Percentiles rank a stretch among this genome's conserved stretches.
Evolutionary conservation across 2,797 vertebrate species (phyloP).

Genomic region (Bufotes viridis): DNA sequence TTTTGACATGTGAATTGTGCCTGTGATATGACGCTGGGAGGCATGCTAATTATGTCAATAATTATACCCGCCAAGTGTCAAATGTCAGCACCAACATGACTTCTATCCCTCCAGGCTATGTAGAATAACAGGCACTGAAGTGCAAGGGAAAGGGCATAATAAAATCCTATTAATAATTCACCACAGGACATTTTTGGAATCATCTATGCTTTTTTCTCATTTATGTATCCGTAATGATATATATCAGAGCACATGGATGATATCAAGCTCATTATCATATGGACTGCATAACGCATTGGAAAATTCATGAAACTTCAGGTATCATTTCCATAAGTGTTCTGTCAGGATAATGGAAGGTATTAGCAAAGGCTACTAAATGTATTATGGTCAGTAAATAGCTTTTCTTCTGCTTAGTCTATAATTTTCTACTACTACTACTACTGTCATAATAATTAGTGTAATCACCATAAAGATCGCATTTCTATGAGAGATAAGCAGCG

Average conservation of each 20-base stretch:
- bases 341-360: conserved; percentile 48
- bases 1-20: conserved; percentile 35
- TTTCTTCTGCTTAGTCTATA: neutral
- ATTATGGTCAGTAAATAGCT: conserved; percentile 33
- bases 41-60: conserved; percentile 61
- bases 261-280: neutral
- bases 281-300: conserved; percentile 19
- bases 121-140: conserved; percentile 40
- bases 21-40: conserved; percentile 47
- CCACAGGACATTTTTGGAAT: conserved; percentile 27
- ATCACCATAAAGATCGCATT: neutral
- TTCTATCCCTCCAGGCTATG: conserved; percentile 50
- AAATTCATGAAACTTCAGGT: conserved; percentile 32
- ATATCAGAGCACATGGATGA: neutral
- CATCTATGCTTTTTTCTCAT: conserved; percentile 29
- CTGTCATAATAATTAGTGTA: neutral
- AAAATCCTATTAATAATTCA: conserved; percentile 58
- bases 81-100: conserved; percentile 54
- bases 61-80: conserved; percentile 55
- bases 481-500: too few species aligned
- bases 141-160: conserved; percentile 35
- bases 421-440: neutral
- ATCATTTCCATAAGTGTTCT: conserved; percentile 39
- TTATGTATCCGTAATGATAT: conserved; percentile 22
- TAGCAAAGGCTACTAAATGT: neutral